phyloP scores from a whole-genome alignment of 2,888 invertebrate species.

The Aphidoletes aphidimyza region DNA sequence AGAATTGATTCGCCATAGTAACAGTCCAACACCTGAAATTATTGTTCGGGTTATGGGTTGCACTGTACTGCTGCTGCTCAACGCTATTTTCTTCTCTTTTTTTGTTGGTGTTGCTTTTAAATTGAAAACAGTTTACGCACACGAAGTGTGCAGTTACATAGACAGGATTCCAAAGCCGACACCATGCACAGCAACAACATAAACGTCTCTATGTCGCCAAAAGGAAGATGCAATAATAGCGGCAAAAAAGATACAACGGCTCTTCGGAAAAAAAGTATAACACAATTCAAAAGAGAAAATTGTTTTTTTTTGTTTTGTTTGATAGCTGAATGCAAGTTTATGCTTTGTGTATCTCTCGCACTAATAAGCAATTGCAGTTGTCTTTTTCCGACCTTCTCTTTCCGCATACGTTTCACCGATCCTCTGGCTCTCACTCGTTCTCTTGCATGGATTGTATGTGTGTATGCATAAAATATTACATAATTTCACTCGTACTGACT shows the following conservation, averaged over 20 bases:
- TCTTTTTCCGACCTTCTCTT: slow-evolving; percentile 34
- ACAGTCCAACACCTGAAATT: not conserved
- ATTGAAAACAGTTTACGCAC: slow-evolving; percentile 47
- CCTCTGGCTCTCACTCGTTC: not conserved
- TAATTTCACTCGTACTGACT: slow-evolving; percentile 35
- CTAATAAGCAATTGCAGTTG: slow-evolving; percentile 52
- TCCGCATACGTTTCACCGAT: not conserved
- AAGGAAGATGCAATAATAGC: not conserved
- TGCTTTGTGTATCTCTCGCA: slow-evolving; percentile 35
- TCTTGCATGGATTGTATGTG: not conserved
- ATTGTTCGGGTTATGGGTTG: not conserved
- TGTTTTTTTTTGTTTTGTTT: slow-evolving; percentile 41
- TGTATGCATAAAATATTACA: slow-evolving; percentile 37
- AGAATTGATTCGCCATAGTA: not conserved
- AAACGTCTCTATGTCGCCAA: not conserved
- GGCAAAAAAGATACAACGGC: not conserved
- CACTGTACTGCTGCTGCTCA: not conserved
- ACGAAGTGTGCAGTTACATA: not conserved
- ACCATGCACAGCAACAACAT: not conserved
- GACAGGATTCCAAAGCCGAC: not conserved
- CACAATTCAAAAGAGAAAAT: not conserved
- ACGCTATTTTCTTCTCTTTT: not conserved
- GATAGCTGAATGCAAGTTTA: slow-evolving; percentile 32
- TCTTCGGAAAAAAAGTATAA: not conserved
- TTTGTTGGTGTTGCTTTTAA: not conserved